phyloP scores from a whole-genome alignment of 2,113 vertebrate species.

The Myiagra hebetior region DNA sequence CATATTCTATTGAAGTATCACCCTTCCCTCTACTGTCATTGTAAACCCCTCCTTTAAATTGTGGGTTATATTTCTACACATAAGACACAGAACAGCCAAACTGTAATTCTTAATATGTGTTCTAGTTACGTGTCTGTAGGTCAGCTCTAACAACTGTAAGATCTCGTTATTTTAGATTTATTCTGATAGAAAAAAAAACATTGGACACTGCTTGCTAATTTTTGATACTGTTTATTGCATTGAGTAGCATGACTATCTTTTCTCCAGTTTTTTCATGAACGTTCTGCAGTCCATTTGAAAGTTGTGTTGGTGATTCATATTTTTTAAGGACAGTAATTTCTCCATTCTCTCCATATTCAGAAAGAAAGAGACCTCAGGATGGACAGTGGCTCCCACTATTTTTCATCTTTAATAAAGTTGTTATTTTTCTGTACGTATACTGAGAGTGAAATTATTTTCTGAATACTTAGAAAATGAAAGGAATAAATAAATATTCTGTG shows the following conservation, averaged over 20 bases:
- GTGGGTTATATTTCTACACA: background rate
- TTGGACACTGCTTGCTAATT: background rate
- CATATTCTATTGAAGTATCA: background rate
- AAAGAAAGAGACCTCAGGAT: background rate
- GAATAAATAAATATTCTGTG: background rate
- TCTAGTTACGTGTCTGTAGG: background rate
- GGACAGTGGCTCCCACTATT: background rate
- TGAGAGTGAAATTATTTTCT: background rate
- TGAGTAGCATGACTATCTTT: background rate
- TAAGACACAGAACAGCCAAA: background rate
- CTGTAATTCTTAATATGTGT: background rate
- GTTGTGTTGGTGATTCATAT: background rate
- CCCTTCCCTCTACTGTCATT: background rate
- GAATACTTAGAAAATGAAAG: background rate
- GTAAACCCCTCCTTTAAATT: background rate
- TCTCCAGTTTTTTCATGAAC: background rate
- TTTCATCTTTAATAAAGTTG: background rate
- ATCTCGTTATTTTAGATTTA: background rate
- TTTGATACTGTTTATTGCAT: background rate
- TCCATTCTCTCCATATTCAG: background rate
- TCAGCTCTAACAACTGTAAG: background rate
- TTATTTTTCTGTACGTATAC: background rate
- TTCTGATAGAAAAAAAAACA: background rate
- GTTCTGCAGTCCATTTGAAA: background rate
- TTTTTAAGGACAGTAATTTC: background rate